Evolutionary conservation across 2,797 vertebrate genomes (phyloP), one percentile per base, ranked within the genome.

Genomic region (Ibycter americanus): DNA sequence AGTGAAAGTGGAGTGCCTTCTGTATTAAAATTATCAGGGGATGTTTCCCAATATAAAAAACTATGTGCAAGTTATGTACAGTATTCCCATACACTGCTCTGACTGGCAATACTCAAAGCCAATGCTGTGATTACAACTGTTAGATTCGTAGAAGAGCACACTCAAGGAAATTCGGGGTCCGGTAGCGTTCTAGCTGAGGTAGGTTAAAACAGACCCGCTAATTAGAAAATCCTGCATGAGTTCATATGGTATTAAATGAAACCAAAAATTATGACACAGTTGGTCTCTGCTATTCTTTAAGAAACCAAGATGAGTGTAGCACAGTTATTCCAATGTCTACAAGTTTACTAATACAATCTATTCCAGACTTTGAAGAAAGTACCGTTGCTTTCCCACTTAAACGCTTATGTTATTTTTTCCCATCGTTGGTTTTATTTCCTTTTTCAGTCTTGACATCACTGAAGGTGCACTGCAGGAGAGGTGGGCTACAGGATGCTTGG

Each of bases 151-250:
- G 87, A 88, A 91, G 87, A 97, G 89, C 76, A 90, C 49, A 40
- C 76, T 79, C 10, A 63, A 67, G 82, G 89, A 94, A 94, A 51
- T 87, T 31, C 0, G 10, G 56, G 68, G 47, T 95, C 96, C 29
- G 16, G 66, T 90, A 96, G 95, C 15, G 0, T 77, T 93, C 52
- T 78, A 94, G 97, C 95, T 97, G 98, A 98, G 98, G 98, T 98
- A 98, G 98, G 96, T 96, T 95, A 94, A 96, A 95, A 82, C 93
- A 85, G 93, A 95, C 59, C 96, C 89, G 36, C 95, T 96, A 96
- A 88, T 83, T 72, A 93, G 82, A 87, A 94, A 92, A 90, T 42
- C 34, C 91, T 96, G 89, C 86, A 71, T 8, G 14, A 95, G 92
- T 59, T 88, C 4, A 2, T 88, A 40, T 18, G 46, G 36, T 54